Percentiles rank a stretch among this genome's conserved stretches.
Evolutionary conservation across 2,113 vertebrate species (phyloP).

Genomic region (Percina caprodes): DNA sequence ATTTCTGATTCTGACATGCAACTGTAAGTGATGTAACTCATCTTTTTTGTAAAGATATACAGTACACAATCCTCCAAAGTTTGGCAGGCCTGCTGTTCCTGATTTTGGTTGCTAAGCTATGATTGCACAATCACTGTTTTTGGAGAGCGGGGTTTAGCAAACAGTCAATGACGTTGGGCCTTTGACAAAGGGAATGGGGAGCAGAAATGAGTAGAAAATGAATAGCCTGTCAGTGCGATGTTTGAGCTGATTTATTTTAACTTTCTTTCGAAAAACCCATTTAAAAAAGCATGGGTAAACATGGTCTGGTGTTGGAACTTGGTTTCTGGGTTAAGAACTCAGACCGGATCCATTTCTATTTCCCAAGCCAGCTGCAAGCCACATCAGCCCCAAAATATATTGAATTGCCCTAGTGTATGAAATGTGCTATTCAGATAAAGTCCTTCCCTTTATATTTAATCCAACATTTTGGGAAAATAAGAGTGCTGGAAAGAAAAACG

Average conservation of each 20-base stretch:
- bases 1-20: no score
- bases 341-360: background rate
- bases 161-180: no score
- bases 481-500: background rate
- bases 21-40: no score
- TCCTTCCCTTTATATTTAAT: background rate
- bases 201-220: background rate
- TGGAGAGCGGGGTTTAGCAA: background rate
- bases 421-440: no score
- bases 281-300: background rate
- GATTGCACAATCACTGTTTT: background rate
- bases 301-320: background rate
- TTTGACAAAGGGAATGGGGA: background rate
- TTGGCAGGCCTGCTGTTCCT: background rate
- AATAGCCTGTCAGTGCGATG: background rate
- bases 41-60: no score
- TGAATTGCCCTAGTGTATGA: no score
- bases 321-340: no score
- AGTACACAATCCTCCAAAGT: no score
- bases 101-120: no score
- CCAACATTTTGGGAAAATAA: background rate
- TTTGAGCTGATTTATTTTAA: background rate
- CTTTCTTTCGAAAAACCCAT: background rate
- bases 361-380: background rate
- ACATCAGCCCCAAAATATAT: background rate